Evolutionary conservation across 1,140 invertebrate genomes (phyloP), one percentile per base, ranked within the genome.

Genomic region (Rhagoletis pomonella): DNA sequence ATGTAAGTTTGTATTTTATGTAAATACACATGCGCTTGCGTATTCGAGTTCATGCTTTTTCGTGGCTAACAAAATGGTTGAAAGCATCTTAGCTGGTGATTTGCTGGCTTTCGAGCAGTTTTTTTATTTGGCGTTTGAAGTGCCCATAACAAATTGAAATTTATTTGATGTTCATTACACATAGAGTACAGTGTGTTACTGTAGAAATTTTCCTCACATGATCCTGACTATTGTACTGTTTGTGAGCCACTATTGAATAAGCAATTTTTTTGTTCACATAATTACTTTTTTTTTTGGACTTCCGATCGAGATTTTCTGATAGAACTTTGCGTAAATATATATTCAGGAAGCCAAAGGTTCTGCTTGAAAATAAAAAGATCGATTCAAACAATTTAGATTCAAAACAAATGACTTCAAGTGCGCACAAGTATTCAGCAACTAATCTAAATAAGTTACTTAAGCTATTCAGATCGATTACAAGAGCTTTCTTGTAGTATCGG

Each of bases 61-160:
- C n/a, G n/a, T 10, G 73, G 17, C 73, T 6, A 4, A 81, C 73
- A 81, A 81, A 81, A 81, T 81, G 73, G 73, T 29, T 55, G 73
- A 85, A 85, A 62, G 55, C 59, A 14, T 17, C 17, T 62, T 12
- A 6, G 4, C 12, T 47, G 14, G 19, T 85, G 42, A 85, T 85
- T 85, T 59, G 59, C 84, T 42, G 58, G n/a, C n/a, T 85, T 62
- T 59, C 14, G 29, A 69, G 17, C 64, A 65, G 29, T 69, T 69
- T 29, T 62, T n/a, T 29, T 29, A 29, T 29, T 62, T 14, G 17
- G 29, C 50, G 47, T 10, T 47, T 6, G 19, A 55, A 29, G 14
- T 55, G 47, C 47, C 19, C 17, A 81, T 47, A 47, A 19, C 12
- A 29, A 14, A 50, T 17, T 29, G 1, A 81, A 29, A 55, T 85